Base-by-base conservation (phyloP, 2,113 vertebrate genomes). In the Guaruba guarouba region DNA sequence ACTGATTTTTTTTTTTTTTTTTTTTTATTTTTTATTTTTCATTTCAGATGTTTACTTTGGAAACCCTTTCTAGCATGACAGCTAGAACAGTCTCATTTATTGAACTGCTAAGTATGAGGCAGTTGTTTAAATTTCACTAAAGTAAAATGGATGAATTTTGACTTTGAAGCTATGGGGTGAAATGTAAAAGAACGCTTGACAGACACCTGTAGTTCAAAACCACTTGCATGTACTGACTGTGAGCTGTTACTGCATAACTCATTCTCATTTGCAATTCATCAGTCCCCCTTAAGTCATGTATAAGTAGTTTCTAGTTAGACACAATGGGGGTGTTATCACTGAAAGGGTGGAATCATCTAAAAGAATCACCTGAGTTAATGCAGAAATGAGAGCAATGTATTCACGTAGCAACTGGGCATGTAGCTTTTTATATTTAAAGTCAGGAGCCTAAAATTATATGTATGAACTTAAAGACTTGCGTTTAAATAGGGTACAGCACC, bases 271-370 rank as follows among this genome's bases (percentile, higher is more conserved):
- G 54, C 49, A 90, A 84, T 94, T 95, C 89, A 92, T 90, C 76
- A 74, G 43, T 48, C 44, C 46, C 57, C 43, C 74, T 95, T 76
- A 88, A 66, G 77, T 94, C 39, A 0, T 9, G 31, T 59, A 49
- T 88, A n/a, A 96, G 85, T 69, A 95, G 84, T 93, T 94, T 91
- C 88, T 77, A 91, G 94, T 97, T 83, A 68, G 71, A 64, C 81
- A 48, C 90, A 33, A 5, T 17, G 13, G 84, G 95, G 52, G 41
- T 88, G 46, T 82, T 87, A 63, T 78, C 48, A 43, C 51, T 5
- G 11, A 41, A 62, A n/a, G 78, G 86, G 68, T 85, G 69, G 67
- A 95, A 90, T 48, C 90, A 84, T 81, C 92, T 64, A 63, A 57
- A 88, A 90, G 57, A 46, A 82, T 95, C 93, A 64, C 95, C 95